Evolutionary conservation across 2,888 invertebrate species (phyloP).

Genomic region (Sinopyrophorus schimmeli): DNA sequence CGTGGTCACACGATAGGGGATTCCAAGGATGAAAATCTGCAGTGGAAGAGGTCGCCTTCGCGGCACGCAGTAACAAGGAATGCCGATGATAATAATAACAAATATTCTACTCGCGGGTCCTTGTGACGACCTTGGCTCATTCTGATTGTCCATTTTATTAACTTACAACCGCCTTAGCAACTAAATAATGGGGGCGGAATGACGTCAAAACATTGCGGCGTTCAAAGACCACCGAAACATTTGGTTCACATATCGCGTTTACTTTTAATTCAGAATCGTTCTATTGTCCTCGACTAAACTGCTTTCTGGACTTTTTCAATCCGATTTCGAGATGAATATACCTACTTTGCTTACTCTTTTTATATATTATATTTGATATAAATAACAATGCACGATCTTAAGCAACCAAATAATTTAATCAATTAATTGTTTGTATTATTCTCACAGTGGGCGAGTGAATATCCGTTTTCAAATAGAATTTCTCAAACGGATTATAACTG

Average conservation of each 20-base stretch:
- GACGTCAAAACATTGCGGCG: constrained; percentile 43
- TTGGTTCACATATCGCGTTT: constrained; percentile 7
- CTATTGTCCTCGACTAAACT: too few species aligned
- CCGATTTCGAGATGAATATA: too few species aligned
- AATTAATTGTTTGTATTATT: too few species aligned
- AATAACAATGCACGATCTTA: too few species aligned
- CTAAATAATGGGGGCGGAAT: constrained; percentile 42
- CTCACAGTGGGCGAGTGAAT: too few species aligned
- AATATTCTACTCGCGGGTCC: constrained; percentile 35
- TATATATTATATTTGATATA: too few species aligned
- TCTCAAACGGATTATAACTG: too few species aligned
- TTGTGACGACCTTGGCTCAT: constrained; percentile 40
- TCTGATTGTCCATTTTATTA: constrained; percentile 30
- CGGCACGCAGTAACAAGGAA: constrained; percentile 30
- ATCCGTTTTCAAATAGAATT: too few species aligned
- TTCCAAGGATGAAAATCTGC: constrained; percentile 4
- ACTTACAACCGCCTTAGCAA: constrained; percentile 39
- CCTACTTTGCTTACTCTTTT: too few species aligned
- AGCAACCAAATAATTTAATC: too few species aligned
- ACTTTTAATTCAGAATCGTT: constrained; percentile 9
- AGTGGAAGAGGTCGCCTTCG: background rate
- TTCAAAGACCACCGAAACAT: constrained; percentile 31
- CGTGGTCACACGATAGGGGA: constrained; percentile 14
- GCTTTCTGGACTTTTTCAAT: too few species aligned
- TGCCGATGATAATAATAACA: constrained; percentile 38